Evolutionary conservation across 2,797 vertebrate species (phyloP), one percentile per base, ranked within the genome.

Genomic region (Darevskia nairensis): DNA sequence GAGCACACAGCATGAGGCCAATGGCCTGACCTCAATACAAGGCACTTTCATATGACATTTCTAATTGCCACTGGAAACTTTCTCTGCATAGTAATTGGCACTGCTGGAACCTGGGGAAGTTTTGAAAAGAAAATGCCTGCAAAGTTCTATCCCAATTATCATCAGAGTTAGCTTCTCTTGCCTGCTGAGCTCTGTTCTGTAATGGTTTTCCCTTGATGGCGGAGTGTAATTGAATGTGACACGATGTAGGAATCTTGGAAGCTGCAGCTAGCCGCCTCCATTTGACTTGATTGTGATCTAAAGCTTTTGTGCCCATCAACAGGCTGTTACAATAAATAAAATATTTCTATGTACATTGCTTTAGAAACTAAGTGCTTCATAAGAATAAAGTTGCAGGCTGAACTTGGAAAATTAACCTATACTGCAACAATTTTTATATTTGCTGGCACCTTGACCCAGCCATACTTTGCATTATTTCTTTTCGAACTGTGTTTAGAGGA

Each of bases 51-150:
- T 92, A 55, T 93, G 82, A 80, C 86, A 66, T 88, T 93, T 96
- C 76, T 89, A 86, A 90, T 96, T 94, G 93, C 85, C 66, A 82
- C 90, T 83, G n/a, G 77, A 85, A 94, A 91, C 92, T 80, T 89
- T 84, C 79, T 92, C 93, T 94, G 75, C 32, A 55, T 88, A 96
- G 68, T 86, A 86, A 64, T 85, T 85, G 89, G 76, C 32, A n/a
- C 80, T 89, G 86, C 75, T 86, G 6, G 13, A 93, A 86, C 46
- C 81, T 81, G 86, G 88, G 92, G 84, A 23, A 61, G 80, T 77
- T 90, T 15, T 90, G 88, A 94, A 85, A 78, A 91, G 89, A 88
- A 95, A 91, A 95, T 29, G 72, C 64, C 78, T 88, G 82, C 72
- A 81, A 79, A 88, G 64, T 89, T 94, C 66, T 88, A 74, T 91